Percentiles rank a stretch among this genome's conserved stretches.
Conservation (phyloP, 53 echinoderm and acorn worm species). For the Antedon mediterranea region DNA sequence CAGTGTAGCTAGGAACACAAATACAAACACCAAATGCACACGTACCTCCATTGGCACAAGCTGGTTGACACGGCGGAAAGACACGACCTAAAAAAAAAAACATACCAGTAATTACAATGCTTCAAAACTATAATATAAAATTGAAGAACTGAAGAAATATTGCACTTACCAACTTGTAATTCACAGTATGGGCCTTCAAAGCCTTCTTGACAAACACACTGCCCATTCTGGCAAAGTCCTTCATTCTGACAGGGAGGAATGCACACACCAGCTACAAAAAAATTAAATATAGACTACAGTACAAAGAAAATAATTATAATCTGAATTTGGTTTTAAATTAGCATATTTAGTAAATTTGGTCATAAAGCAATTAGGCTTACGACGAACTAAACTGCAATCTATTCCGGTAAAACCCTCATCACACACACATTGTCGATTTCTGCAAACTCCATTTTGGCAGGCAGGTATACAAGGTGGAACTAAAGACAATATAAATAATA, state of each 20-base stretch:
- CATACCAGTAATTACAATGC: too few species aligned
- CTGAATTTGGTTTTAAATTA: too few species aligned
- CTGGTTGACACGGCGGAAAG: conserved; percentile 20
- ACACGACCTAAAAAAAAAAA: not conserved
- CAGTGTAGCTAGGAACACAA: conserved; percentile 49
- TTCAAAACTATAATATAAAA: too few species aligned
- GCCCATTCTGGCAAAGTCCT: conserved; percentile 46
- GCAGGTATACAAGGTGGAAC: conserved; percentile 48
- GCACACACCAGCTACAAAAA: conserved; percentile 20
- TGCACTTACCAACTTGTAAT: conserved; percentile 13
- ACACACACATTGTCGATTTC: conserved; percentile 46
- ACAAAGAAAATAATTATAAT: too few species aligned
- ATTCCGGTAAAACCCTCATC: conserved; percentile 37
- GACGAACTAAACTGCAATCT: not conserved
- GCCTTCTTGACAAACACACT: conserved; percentile 32
- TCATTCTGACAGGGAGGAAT: conserved; percentile 35
- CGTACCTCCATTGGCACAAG: conserved; percentile 63
- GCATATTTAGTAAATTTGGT: too few species aligned
- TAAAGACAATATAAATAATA: too few species aligned
- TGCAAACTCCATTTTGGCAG: conserved; percentile 74
- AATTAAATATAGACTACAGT: too few species aligned
- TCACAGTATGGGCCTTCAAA: conserved; percentile 32
- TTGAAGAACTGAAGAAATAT: too few species aligned
- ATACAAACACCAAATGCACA: conserved; percentile 49
- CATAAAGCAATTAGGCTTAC: not conserved